A percentile compares a stretch with the other conserved stretches of the same genome.
Conservation (phyloP, 2,113 vertebrate genomes). For the Paedocypris sp. region DNA sequence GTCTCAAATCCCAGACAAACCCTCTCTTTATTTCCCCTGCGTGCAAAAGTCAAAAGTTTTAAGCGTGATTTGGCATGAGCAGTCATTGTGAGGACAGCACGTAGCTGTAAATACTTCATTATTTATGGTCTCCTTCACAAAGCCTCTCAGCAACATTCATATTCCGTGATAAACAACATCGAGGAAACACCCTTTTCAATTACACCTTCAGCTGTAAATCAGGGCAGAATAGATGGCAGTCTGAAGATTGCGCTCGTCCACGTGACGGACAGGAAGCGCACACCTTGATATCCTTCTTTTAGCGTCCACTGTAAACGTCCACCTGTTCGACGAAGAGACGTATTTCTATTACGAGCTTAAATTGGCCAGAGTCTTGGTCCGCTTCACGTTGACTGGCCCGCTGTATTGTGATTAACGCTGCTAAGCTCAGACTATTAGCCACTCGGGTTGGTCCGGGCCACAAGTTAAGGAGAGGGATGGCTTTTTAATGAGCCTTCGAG, state of each 20-base stretch:
- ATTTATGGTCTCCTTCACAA: conserved; percentile 34
- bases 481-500: conserved; percentile 40
- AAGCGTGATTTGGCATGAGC: conserved; percentile 40
- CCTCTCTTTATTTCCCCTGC: too few relatives aligned
- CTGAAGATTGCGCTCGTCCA: conserved; percentile 35
- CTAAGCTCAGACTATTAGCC: conserved; percentile 22
- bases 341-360: background rate
- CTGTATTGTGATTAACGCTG: conserved; percentile 27
- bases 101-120: conserved; percentile 33
- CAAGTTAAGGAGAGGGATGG: conserved; percentile 34
- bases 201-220: conserved; percentile 31
- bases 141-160: conserved; percentile 22
- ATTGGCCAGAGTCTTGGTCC: conserved; percentile 42
- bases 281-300: conserved; percentile 42
- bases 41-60: conserved; percentile 31
- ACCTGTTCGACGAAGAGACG: conserved; percentile 36
- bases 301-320: conserved; percentile 44
- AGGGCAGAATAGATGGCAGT: conserved; percentile 24
- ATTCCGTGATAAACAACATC: conserved; percentile 40
- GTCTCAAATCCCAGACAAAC: too few relatives aligned
- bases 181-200: conserved; percentile 35
- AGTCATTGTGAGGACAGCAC: conserved; percentile 41
- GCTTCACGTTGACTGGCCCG: conserved; percentile 37
- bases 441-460: conserved; percentile 40
- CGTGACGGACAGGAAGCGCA: conserved; percentile 35